Base-by-base conservation (phyloP, 1,140 invertebrate genomes). In the Drepana arcuata region DNA sequence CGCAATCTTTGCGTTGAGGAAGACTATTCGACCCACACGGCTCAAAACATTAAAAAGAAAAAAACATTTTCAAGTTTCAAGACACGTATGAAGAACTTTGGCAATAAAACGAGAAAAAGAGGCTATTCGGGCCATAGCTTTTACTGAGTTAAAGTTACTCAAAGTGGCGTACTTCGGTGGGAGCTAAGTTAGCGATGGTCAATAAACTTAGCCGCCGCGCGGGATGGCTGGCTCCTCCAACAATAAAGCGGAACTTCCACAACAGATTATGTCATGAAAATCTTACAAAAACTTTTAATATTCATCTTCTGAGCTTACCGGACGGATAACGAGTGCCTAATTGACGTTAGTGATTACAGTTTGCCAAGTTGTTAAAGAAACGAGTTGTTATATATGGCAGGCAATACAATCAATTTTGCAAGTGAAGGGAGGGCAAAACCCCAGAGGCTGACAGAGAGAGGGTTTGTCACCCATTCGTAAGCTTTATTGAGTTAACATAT, bases 71-170 rank as follows among this genome's bases (percentile, higher is more conserved):
- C 33, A 48, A 59, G 42, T 69, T 42, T 40, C 44, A 46, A 55
- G 51, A 55, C 55, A 71, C 60, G 64, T 70, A 66, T 71, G 56
- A 68, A 57, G 51, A 77, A 73, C 49, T 77, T 77, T 68, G 44
- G 57, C 62, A 78, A 78, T 78, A 78, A 75, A 78, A 73, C 41
- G 55, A 48, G 53, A 63, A 71, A 75, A 72, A 64, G 61, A 57
- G 59, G 60, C 61, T 64, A 56, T 54, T 42, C 50, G 50, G 52
- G 45, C 54, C 53, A 53, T 58, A 62, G 69, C 73, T 66, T 66
- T 73, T 66, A 67, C 52, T 45, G 43, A 73, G 66, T 66, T 70
- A 65, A 63, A 71, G 54, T 72, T 74, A 51, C 48, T 68, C 62
- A 71, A 74, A 78, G 66, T 62, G 59, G 60, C 56, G 62, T 53